phyloP scores from a whole-genome alignment of 1,140 invertebrate species.

The Oedothorax gibbosus region DNA sequence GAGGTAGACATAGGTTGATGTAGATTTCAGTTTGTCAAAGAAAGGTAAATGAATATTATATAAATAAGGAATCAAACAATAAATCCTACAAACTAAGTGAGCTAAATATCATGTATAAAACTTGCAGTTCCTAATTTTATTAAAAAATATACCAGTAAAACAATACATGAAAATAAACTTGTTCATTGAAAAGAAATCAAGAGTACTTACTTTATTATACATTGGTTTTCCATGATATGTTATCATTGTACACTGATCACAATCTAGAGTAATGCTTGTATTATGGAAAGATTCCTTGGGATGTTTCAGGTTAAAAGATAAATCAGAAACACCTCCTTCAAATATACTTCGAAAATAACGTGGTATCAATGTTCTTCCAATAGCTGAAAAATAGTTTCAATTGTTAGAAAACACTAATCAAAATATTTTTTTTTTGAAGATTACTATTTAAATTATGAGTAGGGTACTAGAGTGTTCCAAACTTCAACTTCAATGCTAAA shows the following conservation, averaged over 20 bases:
- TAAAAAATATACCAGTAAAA: not conserved
- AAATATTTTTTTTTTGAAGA: too few relatives aligned
- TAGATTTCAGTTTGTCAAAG: too few relatives aligned
- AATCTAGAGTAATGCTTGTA: constrained; percentile 96
- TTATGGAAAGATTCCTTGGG: constrained; percentile 98
- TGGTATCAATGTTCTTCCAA: constrained; percentile 97
- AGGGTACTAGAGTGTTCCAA: too few relatives aligned
- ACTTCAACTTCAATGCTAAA: too few relatives aligned
- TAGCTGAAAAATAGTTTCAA: constrained; percentile 77
- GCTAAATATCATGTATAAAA: not conserved
- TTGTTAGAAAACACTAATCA: too few relatives aligned
- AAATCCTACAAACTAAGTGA: not conserved
- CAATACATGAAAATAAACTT: not conserved
- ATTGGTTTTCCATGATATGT: constrained; percentile 92
- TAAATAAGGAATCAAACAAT: not conserved
- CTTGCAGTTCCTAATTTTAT: not conserved
- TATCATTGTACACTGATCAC: constrained; percentile 96
- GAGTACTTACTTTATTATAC: constrained; percentile 67
- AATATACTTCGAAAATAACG: constrained; percentile 99
- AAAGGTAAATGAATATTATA: not conserved
- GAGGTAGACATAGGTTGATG: too few relatives aligned
- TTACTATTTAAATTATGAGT: too few relatives aligned
- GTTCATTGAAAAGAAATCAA: not conserved
- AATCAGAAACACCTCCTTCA: constrained; percentile 97
- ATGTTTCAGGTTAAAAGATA: constrained; percentile 97